A percentile compares a stretch with the other conserved stretches of the same genome.
Evolutionary conservation across 2,797 vertebrate genomes (phyloP).

Genomic region (Euthynnus affinis): DNA sequence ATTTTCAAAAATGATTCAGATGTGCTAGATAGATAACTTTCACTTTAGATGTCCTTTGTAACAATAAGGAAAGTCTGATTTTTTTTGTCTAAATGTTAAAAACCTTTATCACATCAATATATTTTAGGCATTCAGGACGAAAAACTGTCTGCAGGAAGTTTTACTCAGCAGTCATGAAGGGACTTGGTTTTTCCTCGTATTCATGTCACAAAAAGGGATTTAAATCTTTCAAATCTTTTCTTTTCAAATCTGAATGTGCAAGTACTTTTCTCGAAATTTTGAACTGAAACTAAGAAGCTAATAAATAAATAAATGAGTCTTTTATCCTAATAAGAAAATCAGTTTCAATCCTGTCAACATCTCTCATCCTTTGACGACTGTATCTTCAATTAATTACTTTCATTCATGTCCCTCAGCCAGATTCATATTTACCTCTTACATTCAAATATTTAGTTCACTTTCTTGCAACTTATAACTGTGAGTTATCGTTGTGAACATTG

Average conservation of each 20-base stretch:
- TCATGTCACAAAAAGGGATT: conserved; percentile 2
- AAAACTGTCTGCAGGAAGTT: conserved; percentile 1
- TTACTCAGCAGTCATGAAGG: background rate
- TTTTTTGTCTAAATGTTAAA: conserved; percentile 25
- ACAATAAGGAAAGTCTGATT: background rate
- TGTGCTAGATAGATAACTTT: conserved; percentile 33
- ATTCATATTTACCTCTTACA: background rate
- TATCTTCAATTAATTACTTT: background rate
- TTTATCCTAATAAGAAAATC: background rate
- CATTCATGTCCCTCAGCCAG: background rate
- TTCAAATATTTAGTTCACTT: background rate
- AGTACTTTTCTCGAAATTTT: too few species aligned
- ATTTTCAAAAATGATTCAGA: conserved; percentile 12
- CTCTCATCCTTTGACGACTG: background rate
- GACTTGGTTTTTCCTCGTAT: background rate
- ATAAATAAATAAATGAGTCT: too few species aligned
- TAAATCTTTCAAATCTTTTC: too few species aligned
- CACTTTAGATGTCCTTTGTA: conserved; percentile 1
- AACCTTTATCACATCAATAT: conserved; percentile 26
- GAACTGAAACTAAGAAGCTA: too few species aligned
- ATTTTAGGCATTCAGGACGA: conserved; percentile 7
- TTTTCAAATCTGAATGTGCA: too few species aligned
- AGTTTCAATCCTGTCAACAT: background rate
- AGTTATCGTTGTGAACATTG: too few species aligned
- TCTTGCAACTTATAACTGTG: background rate